Evolutionary conservation across 2,888 invertebrate species (phyloP).

Genomic region (Cistogaster globosa): DNA sequence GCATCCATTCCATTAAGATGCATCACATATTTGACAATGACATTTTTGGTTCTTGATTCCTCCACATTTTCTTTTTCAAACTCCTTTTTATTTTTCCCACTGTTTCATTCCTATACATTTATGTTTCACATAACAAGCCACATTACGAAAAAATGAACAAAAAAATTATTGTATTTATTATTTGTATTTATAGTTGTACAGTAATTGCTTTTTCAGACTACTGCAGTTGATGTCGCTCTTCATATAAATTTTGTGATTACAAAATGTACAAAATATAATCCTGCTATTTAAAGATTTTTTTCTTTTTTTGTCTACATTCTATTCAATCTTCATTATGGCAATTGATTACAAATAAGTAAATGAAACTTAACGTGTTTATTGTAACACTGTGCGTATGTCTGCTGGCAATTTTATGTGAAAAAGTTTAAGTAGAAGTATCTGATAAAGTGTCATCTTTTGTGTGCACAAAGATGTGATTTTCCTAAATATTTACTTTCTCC

Average conservation of each 20-base stretch:
- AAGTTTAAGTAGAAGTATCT: background rate
- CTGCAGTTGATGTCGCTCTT: background rate
- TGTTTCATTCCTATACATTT: background rate
- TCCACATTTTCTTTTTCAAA: too few relatives aligned
- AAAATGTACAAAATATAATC: too few relatives aligned
- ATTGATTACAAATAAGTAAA: slow-evolving; percentile 64
- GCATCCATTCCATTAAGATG: too few relatives aligned
- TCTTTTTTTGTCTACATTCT: slow-evolving; percentile 10
- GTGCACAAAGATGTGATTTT: background rate
- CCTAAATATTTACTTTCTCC: background rate
- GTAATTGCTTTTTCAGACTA: background rate
- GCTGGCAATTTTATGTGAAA: background rate
- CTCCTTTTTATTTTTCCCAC: slow-evolving; percentile 4
- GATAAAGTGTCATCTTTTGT: background rate
- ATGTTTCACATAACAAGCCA: background rate
- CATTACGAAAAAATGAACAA: too few relatives aligned
- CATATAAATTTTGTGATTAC: slow-evolving; percentile 1
- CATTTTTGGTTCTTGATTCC: too few relatives aligned
- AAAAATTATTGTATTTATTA: too few relatives aligned
- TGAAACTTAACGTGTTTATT: slow-evolving; percentile 57
- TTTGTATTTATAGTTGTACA: slow-evolving; percentile 22
- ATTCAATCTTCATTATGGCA: slow-evolving; percentile 46
- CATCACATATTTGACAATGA: too few relatives aligned
- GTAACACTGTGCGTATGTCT: slow-evolving; percentile 2
- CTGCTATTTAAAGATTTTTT: background rate